Percentiles rank a stretch among this genome's conserved stretches.
These are phyloP conservation scores for Anastatus disparis DNA, from an alignment of 1,140 invertebrate species.

Conservation along the genomic window DNA sequence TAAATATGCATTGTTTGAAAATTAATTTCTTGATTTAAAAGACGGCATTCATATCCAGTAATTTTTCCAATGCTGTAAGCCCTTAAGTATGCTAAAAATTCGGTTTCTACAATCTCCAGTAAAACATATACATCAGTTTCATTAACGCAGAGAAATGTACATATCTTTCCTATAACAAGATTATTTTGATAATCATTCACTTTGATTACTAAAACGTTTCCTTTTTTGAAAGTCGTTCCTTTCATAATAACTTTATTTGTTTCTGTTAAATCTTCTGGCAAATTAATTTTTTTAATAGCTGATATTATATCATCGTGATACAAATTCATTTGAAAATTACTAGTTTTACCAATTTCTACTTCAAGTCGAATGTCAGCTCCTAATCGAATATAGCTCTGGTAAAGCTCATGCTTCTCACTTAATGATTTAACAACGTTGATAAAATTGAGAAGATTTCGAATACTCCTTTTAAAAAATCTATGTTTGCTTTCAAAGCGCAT, in stretches of 20 bases:
- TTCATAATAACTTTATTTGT: constrained; percentile 36
- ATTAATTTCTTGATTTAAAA: constrained; percentile 9
- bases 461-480: too few species aligned
- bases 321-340: constrained; percentile 24
- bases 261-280: constrained; percentile 29
- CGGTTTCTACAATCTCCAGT: constrained; percentile 38
- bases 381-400: constrained; percentile 44
- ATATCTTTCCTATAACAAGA: constrained; percentile 42
- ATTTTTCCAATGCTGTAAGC: constrained; percentile 27
- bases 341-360: constrained; percentile 27
- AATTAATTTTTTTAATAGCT: constrained; percentile 12
- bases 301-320: constrained; percentile 34
- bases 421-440: too few species aligned
- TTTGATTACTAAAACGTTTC: constrained; percentile 20
- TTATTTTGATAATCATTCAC: constrained; percentile 41
- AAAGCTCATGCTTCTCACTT: too few species aligned
- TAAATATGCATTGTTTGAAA: constrained; percentile 30
- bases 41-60: neutral
- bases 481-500: too few species aligned
- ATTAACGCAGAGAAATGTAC: constrained; percentile 32
- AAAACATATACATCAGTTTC: constrained; percentile 19
- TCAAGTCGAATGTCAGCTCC: constrained; percentile 34
- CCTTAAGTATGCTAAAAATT: constrained; percentile 28
- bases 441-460: too few species aligned
- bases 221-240: constrained; percentile 43